Conservation (phyloP, 2,888 invertebrate species). For the Ornithoptera priamus region DNA sequence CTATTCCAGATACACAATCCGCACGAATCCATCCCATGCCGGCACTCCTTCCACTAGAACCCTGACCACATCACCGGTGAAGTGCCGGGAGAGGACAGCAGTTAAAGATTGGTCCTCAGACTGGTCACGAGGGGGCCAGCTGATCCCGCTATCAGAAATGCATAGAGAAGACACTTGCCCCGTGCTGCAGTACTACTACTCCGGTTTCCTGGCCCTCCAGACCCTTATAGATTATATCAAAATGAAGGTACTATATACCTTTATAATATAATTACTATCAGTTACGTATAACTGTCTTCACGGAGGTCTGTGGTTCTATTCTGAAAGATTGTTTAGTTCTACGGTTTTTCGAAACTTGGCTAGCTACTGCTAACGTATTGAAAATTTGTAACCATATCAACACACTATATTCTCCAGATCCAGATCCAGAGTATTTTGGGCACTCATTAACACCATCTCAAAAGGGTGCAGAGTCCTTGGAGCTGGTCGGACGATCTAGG, state of each 20-base stretch:
- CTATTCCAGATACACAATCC: constrained; percentile 83
- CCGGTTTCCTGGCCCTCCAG: constrained; percentile 87
- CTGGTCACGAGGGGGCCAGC: constrained; percentile 75
- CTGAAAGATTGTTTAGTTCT: too few relatives aligned
- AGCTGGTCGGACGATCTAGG: too few relatives aligned
- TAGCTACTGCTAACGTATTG: too few relatives aligned
- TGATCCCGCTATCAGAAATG: constrained; percentile 77
- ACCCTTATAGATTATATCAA: constrained; percentile 86
- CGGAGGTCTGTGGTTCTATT: too few relatives aligned
- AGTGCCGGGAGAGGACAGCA: constrained; percentile 82
- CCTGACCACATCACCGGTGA: constrained; percentile 83
- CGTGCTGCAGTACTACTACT: constrained; percentile 86
- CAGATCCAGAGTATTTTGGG: too few relatives aligned
- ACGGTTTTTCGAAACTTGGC: too few relatives aligned
- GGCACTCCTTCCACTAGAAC: constrained; percentile 84
- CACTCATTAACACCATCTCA: too few relatives aligned
- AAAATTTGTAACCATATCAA: too few relatives aligned
- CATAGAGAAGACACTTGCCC: constrained; percentile 86
- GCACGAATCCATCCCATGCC: constrained; percentile 84
- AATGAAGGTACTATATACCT: constrained; percentile 78
- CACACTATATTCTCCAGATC: too few relatives aligned
- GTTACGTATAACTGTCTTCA: too few relatives aligned
- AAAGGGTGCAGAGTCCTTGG: too few relatives aligned
- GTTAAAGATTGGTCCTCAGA: constrained; percentile 81
- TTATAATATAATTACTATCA: too few relatives aligned